These are phyloP conservation scores for Euglossa dilemma DNA, from an alignment of 1,140 invertebrate genomes.

Conservation along the genomic window DNA sequence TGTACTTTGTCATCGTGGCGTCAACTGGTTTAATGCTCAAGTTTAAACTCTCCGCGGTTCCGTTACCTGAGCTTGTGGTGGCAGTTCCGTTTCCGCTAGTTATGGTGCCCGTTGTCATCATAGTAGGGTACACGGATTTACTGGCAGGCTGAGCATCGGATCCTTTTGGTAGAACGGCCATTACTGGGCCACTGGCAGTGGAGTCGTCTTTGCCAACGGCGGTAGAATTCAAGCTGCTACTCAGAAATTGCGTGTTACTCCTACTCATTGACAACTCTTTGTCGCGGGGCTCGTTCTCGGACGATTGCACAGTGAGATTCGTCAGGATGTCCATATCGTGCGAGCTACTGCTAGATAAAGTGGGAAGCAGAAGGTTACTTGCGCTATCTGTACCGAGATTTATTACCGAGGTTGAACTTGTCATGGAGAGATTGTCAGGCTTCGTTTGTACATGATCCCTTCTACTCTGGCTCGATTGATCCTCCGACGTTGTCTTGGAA, in stretches of 20 bases:
- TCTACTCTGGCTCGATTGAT: conserved; percentile 58
- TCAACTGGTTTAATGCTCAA: conserved; percentile 75
- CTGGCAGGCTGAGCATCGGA: conserved; percentile 43
- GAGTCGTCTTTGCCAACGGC: conserved; percentile 60
- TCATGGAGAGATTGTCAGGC: conserved; percentile 66
- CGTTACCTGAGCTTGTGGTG: conserved; percentile 16
- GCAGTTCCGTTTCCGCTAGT: conserved; percentile 10
- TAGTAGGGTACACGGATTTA: conserved; percentile 49
- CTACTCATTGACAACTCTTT: conserved; percentile 53
- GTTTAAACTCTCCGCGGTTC: conserved; percentile 75
- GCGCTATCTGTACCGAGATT: conserved; percentile 61
- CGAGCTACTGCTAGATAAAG: conserved; percentile 41
- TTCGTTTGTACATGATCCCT: conserved; percentile 65
- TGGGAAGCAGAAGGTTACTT: conserved; percentile 63
- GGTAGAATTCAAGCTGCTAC: conserved; percentile 32
- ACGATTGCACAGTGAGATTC: conserved; percentile 78
- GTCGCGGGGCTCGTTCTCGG: conserved; percentile 68
- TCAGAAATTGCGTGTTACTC: conserved; percentile 50
- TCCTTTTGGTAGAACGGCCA: conserved; percentile 63
- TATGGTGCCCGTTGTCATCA: conserved; percentile 44
- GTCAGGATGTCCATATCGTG: conserved; percentile 74
- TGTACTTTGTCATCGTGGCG: conserved; percentile 70
- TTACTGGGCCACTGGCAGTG: conserved; percentile 41
- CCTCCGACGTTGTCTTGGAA: conserved; percentile 56
- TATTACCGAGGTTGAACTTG: conserved; percentile 43